Percentiles rank a stretch among this genome's conserved stretches.
phyloP scores from a whole-genome alignment of 1,140 invertebrate genomes.

The Drosophila pallidifrons region DNA sequence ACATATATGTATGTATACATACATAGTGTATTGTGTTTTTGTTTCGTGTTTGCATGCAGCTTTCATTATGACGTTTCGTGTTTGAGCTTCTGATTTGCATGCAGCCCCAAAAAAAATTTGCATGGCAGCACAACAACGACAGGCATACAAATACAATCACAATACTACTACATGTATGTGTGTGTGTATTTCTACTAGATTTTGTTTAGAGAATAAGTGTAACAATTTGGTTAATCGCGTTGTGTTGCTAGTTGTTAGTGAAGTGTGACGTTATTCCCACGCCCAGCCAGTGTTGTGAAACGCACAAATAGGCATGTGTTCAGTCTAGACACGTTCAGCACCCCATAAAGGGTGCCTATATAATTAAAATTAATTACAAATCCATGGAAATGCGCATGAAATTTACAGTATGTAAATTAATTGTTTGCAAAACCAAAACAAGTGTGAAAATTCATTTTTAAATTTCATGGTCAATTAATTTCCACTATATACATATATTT shows the following conservation, averaged over 20 bases:
- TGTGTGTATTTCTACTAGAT: not conserved
- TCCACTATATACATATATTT: too few relatives aligned
- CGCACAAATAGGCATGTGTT: not conserved
- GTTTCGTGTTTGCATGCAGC: constrained; percentile 23
- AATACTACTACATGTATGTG: not conserved
- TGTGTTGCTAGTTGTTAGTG: constrained; percentile 5
- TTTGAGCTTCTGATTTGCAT: constrained; percentile 49
- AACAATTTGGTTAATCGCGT: constrained; percentile 9
- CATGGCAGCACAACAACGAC: constrained; percentile 32
- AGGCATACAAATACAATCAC: constrained; percentile 13
- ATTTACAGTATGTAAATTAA: not conserved
- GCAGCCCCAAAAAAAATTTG: constrained; percentile 27
- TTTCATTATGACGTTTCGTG: constrained; percentile 49
- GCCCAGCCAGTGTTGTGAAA: constrained; percentile 24
- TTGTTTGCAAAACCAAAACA: too few relatives aligned
- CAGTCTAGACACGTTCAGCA: not conserved
- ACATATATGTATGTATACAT: too few relatives aligned
- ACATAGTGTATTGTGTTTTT: constrained; percentile 3
- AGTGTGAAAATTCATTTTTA: not conserved
- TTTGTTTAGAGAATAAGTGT: constrained; percentile 12
- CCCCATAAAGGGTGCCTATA: not conserved
- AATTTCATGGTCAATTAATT: too few relatives aligned
- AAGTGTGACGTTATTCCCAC: constrained; percentile 24
- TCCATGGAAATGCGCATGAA: not conserved
- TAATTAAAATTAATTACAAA: constrained; percentile 10